Percentiles rank a stretch among this genome's conserved stretches.
Conservation (phyloP, 2,888 invertebrate species). For the Coremacera marginata region DNA sequence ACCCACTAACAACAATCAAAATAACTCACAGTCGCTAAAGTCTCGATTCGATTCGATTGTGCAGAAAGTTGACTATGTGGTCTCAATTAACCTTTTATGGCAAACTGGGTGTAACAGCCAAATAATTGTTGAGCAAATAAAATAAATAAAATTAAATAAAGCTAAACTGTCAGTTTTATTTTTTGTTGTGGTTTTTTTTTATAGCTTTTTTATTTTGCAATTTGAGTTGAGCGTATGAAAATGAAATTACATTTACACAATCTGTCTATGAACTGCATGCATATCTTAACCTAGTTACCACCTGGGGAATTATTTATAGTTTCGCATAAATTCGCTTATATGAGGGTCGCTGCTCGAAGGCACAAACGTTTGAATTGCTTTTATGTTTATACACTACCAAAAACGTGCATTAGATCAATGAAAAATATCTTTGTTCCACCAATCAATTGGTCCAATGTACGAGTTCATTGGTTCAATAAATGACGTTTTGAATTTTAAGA, state of each 20-base stretch:
- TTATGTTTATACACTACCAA: no score
- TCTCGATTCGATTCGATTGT: not conserved
- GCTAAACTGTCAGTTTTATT: not conserved
- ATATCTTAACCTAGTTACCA: conserved; percentile 1
- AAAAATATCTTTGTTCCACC: no score
- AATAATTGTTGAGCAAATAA: conserved; percentile 21
- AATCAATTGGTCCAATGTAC: no score
- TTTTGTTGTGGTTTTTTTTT: not conserved
- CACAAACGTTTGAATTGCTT: no score
- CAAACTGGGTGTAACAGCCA: conserved; percentile 39
- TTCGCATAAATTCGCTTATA: not conserved
- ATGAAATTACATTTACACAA: not conserved
- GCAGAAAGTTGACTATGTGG: conserved; percentile 11
- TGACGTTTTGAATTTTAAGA: no score
- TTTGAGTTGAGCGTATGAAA: not conserved
- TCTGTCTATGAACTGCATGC: not conserved
- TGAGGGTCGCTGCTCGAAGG: no score
- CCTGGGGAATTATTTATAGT: conserved; percentile 7
- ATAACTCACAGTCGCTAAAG: not conserved
- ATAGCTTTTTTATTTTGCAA: not conserved
- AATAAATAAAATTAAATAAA: not conserved
- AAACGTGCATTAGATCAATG: no score
- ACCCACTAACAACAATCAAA: not conserved
- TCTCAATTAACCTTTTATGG: conserved; percentile 45
- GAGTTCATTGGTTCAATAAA: no score